Base-by-base conservation (phyloP, 1,140 invertebrate species). In the Drosophila grimshawi region DNA sequence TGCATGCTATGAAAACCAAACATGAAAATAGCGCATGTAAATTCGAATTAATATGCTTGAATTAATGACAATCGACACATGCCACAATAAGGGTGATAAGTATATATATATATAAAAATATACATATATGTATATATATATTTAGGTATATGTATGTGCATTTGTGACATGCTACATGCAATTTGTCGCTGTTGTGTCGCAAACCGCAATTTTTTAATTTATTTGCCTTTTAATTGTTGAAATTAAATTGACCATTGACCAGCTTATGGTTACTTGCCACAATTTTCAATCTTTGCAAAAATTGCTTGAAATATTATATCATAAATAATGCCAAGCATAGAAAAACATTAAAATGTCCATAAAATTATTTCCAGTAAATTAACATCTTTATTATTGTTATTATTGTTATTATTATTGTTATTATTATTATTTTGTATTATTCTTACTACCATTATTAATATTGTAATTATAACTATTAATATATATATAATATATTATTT, bases 201-300 rank as follows among this genome's bases (percentile, higher is more conserved):
- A 65, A 72, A 86, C 83, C 85, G 80, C 85, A 89, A 89, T 61
- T 89, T 89, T 88, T 85, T 81, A 89, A 88, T 88, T 88, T 80
- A 88, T 88, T 82, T 81, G 52, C 68, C 78, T 81, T 89, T 89
- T 85, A 89, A 89, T 89, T 89, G 81, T 83, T 89, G 76, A 89
- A 89, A 75, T 83, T 55, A 64, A 82, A 86, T 86, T 73, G 65
- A 57, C 46, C 49, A 65, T 61, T 43, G 62, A 19, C 19, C 19
- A 79, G 71, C 70, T 76, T 70, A 67, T 80, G 72, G 76, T 73
- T 66, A 65, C 64, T 71, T 39, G 46, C 43, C 48, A 46, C 52
- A 74, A 63, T 60, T 81, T 69, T 61, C 39, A n/a, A 43, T 43
- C 10, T 43, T 19, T 19, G 19, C 1, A 19, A 19, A 19, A 19